These are phyloP conservation scores for Limnephilus auricula DNA, from an alignment of 2,888 invertebrate genomes.

Conservation along the genomic window DNA sequence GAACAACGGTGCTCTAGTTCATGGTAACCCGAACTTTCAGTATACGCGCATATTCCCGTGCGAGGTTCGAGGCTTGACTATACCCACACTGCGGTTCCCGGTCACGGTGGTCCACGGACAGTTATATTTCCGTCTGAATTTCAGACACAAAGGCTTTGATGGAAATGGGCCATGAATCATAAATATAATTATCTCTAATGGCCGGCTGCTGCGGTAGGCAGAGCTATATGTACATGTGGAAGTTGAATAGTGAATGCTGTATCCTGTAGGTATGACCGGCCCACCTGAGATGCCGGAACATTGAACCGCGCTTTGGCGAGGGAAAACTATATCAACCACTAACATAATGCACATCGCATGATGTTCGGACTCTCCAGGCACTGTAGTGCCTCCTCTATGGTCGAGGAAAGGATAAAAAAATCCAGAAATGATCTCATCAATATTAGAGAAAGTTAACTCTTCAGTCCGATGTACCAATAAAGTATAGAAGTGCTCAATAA, in stretches of 20 bases:
- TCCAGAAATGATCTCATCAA: no score
- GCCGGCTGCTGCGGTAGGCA: not conserved
- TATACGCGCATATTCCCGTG: not conserved
- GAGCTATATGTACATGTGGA: not conserved
- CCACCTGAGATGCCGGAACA: not conserved
- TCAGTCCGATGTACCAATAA: no score
- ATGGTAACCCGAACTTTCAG: not conserved
- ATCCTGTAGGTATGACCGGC: not conserved
- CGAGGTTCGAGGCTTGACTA: not conserved
- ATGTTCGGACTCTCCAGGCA: no score
- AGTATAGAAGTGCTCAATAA: no score
- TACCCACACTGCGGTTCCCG: not conserved
- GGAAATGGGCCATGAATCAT: constrained; percentile 43
- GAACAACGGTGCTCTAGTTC: not conserved
- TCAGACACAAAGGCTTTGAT: constrained; percentile 37
- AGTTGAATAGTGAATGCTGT: not conserved
- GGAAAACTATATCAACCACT: not conserved
- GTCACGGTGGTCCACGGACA: not conserved
- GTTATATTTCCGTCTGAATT: constrained; percentile 28
- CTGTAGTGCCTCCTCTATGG: no score
- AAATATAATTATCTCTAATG: constrained; percentile 37
- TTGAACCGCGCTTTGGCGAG: not conserved
- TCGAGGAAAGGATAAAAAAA: no score
- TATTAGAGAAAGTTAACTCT: no score
- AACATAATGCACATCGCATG: not conserved